Evolutionary conservation across 1,140 invertebrate genomes (phyloP).

Genomic region (Bombus superbus): DNA sequence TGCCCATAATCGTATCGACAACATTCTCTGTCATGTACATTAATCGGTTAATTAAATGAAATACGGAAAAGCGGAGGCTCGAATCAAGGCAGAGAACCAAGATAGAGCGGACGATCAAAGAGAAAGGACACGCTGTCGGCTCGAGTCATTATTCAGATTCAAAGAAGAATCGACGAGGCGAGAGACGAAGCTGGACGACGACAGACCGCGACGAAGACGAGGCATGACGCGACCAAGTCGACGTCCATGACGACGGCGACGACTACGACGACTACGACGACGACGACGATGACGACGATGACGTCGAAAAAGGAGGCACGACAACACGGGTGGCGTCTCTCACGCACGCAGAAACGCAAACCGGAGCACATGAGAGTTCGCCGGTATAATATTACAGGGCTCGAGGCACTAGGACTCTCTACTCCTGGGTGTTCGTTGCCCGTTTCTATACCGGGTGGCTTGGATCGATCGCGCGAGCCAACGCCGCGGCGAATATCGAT

Average conservation of each 20-base stretch:
- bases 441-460: constrained; percentile 71
- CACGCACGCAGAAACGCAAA: constrained; percentile 48
- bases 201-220: constrained; percentile 26
- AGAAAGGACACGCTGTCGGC: neutral
- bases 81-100: neutral
- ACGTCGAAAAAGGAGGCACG: neutral
- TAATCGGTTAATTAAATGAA: neutral
- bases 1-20: no score
- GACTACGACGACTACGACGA: neutral
- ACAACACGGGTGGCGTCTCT: constrained; percentile 5
- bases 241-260: constrained; percentile 12
- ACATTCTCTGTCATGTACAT: neutral
- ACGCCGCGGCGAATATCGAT: constrained; percentile 28
- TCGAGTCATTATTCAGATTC: neutral
- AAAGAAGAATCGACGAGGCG: constrained; percentile 18
- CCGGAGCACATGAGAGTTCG: constrained; percentile 58
- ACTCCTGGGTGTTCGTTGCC: constrained; percentile 72
- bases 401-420: constrained; percentile 71
- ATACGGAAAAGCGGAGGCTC: neutral
- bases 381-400: constrained; percentile 76
- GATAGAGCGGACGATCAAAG: no score
- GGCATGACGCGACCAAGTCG: constrained; percentile 24
- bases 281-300: neutral
- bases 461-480: constrained; percentile 28
- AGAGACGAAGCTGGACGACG: neutral